A percentile compares a stretch with the other conserved stretches of the same genome.
These are phyloP conservation scores for Patella vulgata DNA, from an alignment of 1,140 invertebrate species.

Conservation along the genomic window DNA sequence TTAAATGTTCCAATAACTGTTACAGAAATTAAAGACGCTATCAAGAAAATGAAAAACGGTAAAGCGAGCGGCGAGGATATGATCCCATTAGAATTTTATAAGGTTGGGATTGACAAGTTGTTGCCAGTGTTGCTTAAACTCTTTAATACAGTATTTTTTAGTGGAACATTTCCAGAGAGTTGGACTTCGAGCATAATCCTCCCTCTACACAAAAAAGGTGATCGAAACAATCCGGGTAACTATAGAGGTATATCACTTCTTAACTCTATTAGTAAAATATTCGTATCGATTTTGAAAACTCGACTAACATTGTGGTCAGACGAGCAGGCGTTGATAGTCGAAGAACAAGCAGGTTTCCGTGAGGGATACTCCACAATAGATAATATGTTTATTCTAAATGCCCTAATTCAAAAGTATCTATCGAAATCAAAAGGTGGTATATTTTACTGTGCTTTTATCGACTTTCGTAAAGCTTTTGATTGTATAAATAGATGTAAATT, in stretches of 20 bases:
- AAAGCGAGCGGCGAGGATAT: constrained; percentile 15
- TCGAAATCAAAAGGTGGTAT: constrained; percentile 12
- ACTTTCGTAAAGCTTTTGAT: constrained; percentile 22
- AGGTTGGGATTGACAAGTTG: background rate
- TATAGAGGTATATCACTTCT: constrained; percentile 22
- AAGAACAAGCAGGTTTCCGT: constrained; percentile 20
- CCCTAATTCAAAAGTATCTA: constrained; percentile 19
- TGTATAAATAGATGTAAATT: constrained; percentile 9
- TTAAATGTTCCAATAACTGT: constrained; percentile 10
- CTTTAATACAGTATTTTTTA: constrained; percentile 11
- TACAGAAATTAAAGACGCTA: constrained; percentile 4
- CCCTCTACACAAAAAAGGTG: constrained; percentile 15
- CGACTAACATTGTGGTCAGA: constrained; percentile 9
- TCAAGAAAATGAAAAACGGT: constrained; percentile 1
- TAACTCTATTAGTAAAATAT: constrained; percentile 17
- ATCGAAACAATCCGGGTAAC: constrained; percentile 10
- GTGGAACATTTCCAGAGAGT: background rate
- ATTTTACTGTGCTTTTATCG: constrained; percentile 19
- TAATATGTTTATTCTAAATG: constrained; percentile 19
- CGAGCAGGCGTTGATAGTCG: constrained; percentile 9
- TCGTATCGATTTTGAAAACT: constrained; percentile 8
- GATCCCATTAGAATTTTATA: constrained; percentile 13
- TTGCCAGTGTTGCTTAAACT: background rate
- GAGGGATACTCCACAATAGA: constrained; percentile 14
- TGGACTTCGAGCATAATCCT: constrained; percentile 11